Evolutionary conservation across 1,140 invertebrate genomes (phyloP).

Genomic region (Piezodorus guildinii): DNA sequence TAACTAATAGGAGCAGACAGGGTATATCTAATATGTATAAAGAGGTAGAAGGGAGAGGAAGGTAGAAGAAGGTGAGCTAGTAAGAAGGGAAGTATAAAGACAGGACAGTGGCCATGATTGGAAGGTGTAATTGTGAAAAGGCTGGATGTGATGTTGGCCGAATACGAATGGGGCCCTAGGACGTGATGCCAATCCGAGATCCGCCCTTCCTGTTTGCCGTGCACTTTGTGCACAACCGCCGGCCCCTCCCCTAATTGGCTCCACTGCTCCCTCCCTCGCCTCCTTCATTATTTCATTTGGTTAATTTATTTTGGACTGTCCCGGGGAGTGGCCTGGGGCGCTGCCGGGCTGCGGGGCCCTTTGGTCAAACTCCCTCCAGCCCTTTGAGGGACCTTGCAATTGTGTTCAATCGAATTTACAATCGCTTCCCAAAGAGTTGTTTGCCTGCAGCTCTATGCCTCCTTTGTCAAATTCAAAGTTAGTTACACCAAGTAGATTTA

Average conservation of each 20-base stretch:
- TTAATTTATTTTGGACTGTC: conserved; percentile 1
- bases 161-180: not conserved
- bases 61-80: not conserved
- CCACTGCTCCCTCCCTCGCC: not conserved
- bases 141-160: not conserved
- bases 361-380: too few relatives aligned
- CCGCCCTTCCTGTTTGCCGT: conserved; percentile 2
- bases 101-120: conserved; percentile 10
- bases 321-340: not conserved
- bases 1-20: too few relatives aligned
- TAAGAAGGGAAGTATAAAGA: conserved; percentile 1
- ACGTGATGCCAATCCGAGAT: conserved; percentile 2
- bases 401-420: too few relatives aligned
- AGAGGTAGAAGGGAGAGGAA: not conserved
- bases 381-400: too few relatives aligned
- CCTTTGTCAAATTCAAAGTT: too few relatives aligned
- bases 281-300: conserved; percentile 6
- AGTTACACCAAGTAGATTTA: too few relatives aligned
- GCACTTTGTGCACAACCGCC: conserved; percentile 4
- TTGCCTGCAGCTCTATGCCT: too few relatives aligned
- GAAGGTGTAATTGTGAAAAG: conserved; percentile 16
- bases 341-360: not conserved
- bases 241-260: conserved; percentile 1
- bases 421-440: too few relatives aligned
- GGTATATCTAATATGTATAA: not conserved